phyloP scores from a whole-genome alignment of 1,140 invertebrate genomes.

The Cheumatopsyche charites region DNA sequence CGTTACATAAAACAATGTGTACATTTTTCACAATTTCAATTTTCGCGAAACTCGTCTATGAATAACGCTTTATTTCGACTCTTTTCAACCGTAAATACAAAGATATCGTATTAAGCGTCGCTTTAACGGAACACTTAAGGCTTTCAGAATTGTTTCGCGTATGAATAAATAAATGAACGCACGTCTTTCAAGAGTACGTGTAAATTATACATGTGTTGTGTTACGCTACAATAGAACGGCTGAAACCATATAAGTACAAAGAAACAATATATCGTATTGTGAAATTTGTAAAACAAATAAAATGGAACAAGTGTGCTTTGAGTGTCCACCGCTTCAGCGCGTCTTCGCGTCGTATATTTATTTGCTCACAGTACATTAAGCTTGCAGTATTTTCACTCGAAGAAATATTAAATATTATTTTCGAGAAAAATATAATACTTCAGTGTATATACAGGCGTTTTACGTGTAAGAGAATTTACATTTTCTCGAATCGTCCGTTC shows the following conservation, averaged over 20 bases:
- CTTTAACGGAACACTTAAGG: too few relatives aligned
- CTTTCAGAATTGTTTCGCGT: neutral
- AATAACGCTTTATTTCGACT: too few relatives aligned
- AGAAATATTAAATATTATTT: conserved; percentile 30
- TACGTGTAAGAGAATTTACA: conserved; percentile 13
- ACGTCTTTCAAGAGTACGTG: neutral
- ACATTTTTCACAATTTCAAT: too few relatives aligned
- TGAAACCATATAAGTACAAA: too few relatives aligned
- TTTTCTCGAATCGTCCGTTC: neutral
- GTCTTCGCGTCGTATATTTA: conserved; percentile 27
- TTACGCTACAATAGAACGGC: too few relatives aligned
- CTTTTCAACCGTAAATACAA: too few relatives aligned
- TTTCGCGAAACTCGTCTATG: too few relatives aligned
- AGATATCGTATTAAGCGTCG: too few relatives aligned
- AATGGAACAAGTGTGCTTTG: conserved; percentile 18
- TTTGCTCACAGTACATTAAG: conserved; percentile 32
- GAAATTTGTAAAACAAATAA: conserved; percentile 20
- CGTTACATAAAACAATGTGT: too few relatives aligned
- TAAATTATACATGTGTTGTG: neutral
- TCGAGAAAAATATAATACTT: neutral
- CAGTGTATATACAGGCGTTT: conserved; percentile 4
- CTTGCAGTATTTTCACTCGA: conserved; percentile 25
- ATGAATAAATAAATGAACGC: conserved; percentile 2
- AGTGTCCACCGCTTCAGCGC: conserved; percentile 25
- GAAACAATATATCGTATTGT: conserved; percentile 5